Percentiles rank a stretch among this genome's conserved stretches.
phyloP scores from a whole-genome alignment of 2,113 vertebrate species.

The Chionomys nivalis region DNA sequence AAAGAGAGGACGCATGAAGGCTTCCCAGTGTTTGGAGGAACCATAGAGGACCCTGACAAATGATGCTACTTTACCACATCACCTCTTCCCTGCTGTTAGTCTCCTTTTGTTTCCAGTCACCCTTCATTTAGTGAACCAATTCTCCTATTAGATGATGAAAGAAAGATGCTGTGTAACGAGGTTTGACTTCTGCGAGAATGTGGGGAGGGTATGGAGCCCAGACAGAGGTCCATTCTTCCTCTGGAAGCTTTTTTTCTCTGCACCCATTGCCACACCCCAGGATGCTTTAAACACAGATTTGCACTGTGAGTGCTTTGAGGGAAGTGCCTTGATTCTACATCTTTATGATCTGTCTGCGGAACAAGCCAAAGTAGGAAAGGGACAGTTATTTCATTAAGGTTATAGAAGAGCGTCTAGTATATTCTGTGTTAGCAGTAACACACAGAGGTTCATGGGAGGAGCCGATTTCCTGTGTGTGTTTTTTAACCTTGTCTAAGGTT shows the following conservation, averaged over 20 bases:
- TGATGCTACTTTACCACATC: background rate
- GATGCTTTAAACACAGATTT: background rate
- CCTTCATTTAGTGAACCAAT: background rate
- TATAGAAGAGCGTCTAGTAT: background rate
- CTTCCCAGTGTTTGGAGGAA: background rate
- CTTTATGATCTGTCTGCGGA: background rate
- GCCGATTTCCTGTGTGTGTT: background rate
- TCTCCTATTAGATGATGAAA: background rate
- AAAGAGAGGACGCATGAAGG: background rate
- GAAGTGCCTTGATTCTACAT: background rate
- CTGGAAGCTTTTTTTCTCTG: background rate
- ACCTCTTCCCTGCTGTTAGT: background rate
- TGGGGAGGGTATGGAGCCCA: background rate
- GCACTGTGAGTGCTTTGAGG: background rate
- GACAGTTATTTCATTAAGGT: background rate
- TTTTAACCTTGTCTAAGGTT: background rate
- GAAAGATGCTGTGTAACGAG: rapidly evolving
- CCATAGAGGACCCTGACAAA: background rate
- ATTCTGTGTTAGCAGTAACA: no score
- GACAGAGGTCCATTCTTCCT: background rate
- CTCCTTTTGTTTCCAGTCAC: background rate
- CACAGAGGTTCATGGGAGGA: background rate
- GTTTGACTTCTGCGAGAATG: background rate
- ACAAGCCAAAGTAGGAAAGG: background rate
- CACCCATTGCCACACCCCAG: background rate